Evolutionary conservation across 2,113 vertebrate genomes (phyloP), one percentile per base, ranked within the genome.

Genomic region (Macaca mulatta): DNA sequence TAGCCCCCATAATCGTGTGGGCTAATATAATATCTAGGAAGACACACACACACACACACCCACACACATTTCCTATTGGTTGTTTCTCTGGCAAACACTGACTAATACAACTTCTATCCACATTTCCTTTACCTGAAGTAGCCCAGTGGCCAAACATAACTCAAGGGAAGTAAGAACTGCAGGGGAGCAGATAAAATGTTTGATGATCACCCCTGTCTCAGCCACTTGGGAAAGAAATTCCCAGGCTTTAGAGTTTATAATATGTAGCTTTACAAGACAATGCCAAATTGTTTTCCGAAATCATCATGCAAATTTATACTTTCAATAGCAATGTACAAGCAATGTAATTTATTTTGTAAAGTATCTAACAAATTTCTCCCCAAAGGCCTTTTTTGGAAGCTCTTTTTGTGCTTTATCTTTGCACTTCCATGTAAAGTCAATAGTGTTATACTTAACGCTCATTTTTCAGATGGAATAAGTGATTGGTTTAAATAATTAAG

Each of bases 401-500:
- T 8, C n/a, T 59, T 67, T 59, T 64, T n/a, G 8, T 81, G 22
- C 23, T 93, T 94, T 92, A 57, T 81, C 52, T 74, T 90, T 89
- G 32, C 55, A 81, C 14, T 72, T 96, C 8, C 23, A 35, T 69
- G 6, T 83, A 89, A 74, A 78, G 77, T 75, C 55, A 92, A 70
- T 48, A 35, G 57, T 81, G 25, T 79, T 6, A 83, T 87, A 40
- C 18, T 59, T 59, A 3, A 78, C 52, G n/a, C 4, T 27, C 79
- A 2, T 89, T 83, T 83, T 93, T 64, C 77, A 75, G 43, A 35
- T 35, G 78, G 27, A 84, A 35, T 79, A 94, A 84, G 45, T 67
- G 38, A 93, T 96, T 88, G 48, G 13, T 50, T 95, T 96, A 86
- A 94, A 83, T 13, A 89, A 79, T 5, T 20, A 16, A 72, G 17